phyloP scores from a whole-genome alignment of 2,113 vertebrate genomes.

The Rafetus swinhoei region DNA sequence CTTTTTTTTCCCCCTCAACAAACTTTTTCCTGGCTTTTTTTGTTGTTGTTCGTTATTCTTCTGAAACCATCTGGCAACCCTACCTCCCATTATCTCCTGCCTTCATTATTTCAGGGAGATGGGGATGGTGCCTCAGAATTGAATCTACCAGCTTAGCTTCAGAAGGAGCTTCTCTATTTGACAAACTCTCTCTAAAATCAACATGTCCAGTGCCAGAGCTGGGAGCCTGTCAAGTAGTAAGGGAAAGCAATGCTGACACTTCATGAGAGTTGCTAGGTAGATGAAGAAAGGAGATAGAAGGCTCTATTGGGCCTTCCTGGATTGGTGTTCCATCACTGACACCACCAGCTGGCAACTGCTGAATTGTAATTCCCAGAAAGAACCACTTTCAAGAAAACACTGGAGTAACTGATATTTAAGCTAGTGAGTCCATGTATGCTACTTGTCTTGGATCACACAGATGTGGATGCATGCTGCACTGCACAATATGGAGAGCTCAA shows the following conservation, averaged over 20 bases:
- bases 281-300: background rate
- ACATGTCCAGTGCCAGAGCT: background rate
- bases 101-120: background rate
- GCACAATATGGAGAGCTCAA: background rate
- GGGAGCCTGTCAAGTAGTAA: background rate
- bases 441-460: background rate
- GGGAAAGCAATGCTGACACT: rapidly evolving
- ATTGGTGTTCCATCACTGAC: background rate
- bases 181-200: background rate
- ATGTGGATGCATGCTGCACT: background rate
- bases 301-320: background rate
- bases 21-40: too few relatives aligned
- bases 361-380: background rate
- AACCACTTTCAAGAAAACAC: background rate
- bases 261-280: background rate
- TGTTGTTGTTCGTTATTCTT: too few relatives aligned
- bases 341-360: background rate
- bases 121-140: background rate
- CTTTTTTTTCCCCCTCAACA: too few relatives aligned
- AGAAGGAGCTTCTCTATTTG: background rate
- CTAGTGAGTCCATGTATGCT: background rate
- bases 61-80: too few relatives aligned
- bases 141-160: background rate
- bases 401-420: background rate
- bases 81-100: background rate